A percentile compares a stretch with the other conserved stretches of the same genome.
Evolutionary conservation across 2,888 invertebrate species (phyloP).

Genomic region (Morpho helenor): DNA sequence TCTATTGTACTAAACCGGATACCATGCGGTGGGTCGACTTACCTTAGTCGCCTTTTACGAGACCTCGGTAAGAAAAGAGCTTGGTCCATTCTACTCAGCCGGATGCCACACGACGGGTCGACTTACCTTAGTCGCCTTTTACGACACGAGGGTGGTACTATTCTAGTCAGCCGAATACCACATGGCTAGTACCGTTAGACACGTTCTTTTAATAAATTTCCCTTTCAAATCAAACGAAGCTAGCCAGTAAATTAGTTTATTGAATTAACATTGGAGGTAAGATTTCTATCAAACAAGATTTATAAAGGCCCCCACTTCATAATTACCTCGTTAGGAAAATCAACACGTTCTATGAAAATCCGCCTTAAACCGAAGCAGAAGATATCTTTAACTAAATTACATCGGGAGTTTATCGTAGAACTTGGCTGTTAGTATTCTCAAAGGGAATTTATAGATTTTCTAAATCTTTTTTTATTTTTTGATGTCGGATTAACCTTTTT

Average conservation of each 20-base stretch:
- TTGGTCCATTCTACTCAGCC: too few species aligned
- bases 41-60: too few species aligned
- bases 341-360: constrained; percentile 14
- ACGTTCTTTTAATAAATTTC: too few species aligned
- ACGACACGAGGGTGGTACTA: too few species aligned
- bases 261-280: constrained; percentile 3
- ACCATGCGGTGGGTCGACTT: too few species aligned
- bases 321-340: constrained; percentile 20
- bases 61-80: too few species aligned
- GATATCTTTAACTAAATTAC: constrained; percentile 1
- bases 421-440: not conserved
- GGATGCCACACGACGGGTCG: too few species aligned
- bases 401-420: not conserved
- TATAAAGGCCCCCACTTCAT: not conserved
- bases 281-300: constrained; percentile 1
- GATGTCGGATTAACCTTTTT: not conserved
- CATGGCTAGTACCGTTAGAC: too few species aligned
- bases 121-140: too few species aligned
- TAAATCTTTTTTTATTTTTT: not conserved
- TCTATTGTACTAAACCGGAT: too few species aligned
- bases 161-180: too few species aligned
- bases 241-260: constrained; percentile 1
- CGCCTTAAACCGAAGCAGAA: not conserved
- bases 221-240: not conserved
- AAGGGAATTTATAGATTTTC: not conserved